phyloP scores from a whole-genome alignment of 2,797 vertebrate species.

The Poecilia picta region DNA sequence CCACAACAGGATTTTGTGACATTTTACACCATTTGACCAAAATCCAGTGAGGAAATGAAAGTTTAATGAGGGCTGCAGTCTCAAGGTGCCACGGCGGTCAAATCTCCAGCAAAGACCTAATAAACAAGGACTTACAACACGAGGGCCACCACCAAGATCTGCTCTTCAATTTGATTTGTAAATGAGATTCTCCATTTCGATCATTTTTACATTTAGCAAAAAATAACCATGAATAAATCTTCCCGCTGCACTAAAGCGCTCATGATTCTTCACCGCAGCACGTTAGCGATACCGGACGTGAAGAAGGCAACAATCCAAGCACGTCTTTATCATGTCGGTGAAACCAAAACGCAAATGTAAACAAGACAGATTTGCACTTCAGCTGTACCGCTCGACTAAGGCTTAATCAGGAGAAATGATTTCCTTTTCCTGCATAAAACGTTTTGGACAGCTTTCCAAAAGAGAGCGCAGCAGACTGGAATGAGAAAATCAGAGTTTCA shows the following conservation, averaged over 20 bases:
- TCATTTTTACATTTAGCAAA: background rate
- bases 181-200: constrained; percentile 3
- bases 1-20: constrained; percentile 28
- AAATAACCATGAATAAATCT: background rate
- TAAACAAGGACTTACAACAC: constrained; percentile 33
- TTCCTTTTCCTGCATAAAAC: background rate
- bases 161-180: background rate
- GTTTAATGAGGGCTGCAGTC: constrained; percentile 39
- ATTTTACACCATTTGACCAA: constrained; percentile 30
- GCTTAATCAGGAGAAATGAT: background rate
- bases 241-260: background rate
- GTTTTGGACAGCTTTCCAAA: background rate
- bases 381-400: constrained; percentile 8
- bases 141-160: background rate
- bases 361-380: background rate
- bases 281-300: constrained; percentile 4
- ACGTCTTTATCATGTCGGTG: constrained; percentile 22
- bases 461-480: background rate
- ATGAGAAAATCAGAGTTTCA: no score
- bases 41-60: constrained; percentile 41
- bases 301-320: background rate
- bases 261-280: background rate
- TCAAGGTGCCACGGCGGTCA: constrained; percentile 28
- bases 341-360: background rate
- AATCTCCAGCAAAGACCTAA: constrained; percentile 42